Conservation (phyloP, 2,888 invertebrate genomes). For the Smittia sp. region DNA sequence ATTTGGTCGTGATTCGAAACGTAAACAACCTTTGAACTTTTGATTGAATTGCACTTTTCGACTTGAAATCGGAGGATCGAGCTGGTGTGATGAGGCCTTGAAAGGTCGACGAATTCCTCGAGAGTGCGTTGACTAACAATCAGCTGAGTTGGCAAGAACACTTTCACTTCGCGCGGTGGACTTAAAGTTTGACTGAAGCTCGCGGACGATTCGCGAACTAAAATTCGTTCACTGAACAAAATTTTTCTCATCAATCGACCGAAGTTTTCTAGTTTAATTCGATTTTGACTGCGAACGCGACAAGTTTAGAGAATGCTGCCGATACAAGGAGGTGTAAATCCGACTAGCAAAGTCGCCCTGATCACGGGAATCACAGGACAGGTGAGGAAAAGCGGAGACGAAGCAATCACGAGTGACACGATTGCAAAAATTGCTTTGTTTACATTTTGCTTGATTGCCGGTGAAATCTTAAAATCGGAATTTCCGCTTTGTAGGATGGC, state of each 20-base stretch:
- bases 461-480: slow-evolving; percentile 41
- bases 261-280: no score
- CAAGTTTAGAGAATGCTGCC: slow-evolving; percentile 7
- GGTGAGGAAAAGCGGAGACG: slow-evolving; percentile 58
- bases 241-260: no score
- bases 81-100: no score
- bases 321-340: background rate
- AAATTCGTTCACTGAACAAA: no score
- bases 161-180: no score
- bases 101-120: no score
- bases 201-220: no score
- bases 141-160: no score
- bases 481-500: slow-evolving; percentile 74
- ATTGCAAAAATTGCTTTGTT: background rate
- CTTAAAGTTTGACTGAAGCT: no score
- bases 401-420: background rate
- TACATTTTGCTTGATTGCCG: background rate
- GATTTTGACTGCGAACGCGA: no score
- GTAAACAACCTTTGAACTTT: slow-evolving; percentile 39
- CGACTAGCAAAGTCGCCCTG: slow-evolving; percentile 69
- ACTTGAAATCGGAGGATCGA: no score
- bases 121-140: no score
- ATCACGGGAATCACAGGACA: slow-evolving; percentile 98
- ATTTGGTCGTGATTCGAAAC: background rate
- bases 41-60: background rate